phyloP scores from a whole-genome alignment of 2,888 invertebrate species.

The Bellardia bayeri region DNA sequence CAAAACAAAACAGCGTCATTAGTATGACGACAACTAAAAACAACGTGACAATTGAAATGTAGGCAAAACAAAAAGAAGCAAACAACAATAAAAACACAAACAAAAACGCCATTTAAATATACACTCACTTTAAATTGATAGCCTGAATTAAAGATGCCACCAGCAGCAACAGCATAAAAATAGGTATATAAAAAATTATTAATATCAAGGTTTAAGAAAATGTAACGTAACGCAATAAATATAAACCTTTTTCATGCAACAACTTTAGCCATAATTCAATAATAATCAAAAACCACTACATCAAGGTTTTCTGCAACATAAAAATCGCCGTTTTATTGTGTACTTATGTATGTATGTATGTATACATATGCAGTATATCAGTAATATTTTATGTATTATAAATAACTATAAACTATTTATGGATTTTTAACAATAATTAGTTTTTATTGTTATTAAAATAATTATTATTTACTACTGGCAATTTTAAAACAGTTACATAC shows the following conservation, averaged over 20 bases:
- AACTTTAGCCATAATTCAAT: background rate
- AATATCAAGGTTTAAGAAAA: slow-evolving; percentile 51
- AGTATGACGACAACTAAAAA: slow-evolving; percentile 60
- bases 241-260: background rate
- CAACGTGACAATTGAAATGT: slow-evolving; percentile 57
- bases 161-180: slow-evolving; percentile 20
- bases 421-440: slow-evolving; percentile 35
- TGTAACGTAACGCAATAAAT: slow-evolving; percentile 5
- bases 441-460: slow-evolving; percentile 22
- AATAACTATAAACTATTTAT: background rate
- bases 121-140: slow-evolving; percentile 43
- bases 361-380: background rate
- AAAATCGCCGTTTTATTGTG: slow-evolving; percentile 2
- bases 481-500: background rate
- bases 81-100: slow-evolving; percentile 1
- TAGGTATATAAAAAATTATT: background rate
- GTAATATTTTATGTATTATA: slow-evolving; percentile 33
- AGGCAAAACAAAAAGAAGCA: slow-evolving; percentile 13
- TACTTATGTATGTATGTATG: too few species aligned
- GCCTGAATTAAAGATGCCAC: slow-evolving; percentile 54
- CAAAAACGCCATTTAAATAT: background rate
- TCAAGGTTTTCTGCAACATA: slow-evolving; percentile 63
- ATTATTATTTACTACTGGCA: slow-evolving; percentile 1
- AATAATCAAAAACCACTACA: slow-evolving; percentile 23
- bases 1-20: slow-evolving; percentile 49